These are phyloP conservation scores for Rhodinocichla rosea DNA, from an alignment of 2,113 vertebrate genomes.

Conservation along the genomic window DNA sequence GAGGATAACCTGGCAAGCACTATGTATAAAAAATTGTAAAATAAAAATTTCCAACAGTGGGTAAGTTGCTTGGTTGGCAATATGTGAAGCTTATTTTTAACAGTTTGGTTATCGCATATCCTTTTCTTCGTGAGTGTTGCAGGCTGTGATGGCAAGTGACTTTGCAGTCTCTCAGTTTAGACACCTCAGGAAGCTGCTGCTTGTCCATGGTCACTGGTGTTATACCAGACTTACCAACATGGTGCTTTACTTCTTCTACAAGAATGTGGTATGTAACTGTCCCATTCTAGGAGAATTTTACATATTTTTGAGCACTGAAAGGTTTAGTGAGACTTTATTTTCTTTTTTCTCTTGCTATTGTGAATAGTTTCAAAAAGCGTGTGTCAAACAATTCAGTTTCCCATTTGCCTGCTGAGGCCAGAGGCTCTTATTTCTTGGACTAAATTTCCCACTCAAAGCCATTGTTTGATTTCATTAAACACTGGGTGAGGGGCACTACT, in stretches of 20 bases:
- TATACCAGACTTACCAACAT: slow-evolving; percentile 79
- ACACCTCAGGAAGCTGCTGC: slow-evolving; percentile 78
- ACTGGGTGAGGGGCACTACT: neutral
- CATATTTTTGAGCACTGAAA: neutral
- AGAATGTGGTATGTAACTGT: slow-evolving; percentile 79
- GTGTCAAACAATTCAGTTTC: neutral
- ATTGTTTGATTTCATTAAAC: slow-evolving; percentile 33
- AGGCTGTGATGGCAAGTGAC: slow-evolving; percentile 87
- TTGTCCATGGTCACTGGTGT: slow-evolving; percentile 84
- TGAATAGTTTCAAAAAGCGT: neutral
- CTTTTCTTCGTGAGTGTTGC: neutral
- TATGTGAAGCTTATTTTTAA: neutral
- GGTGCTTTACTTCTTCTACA: slow-evolving; percentile 84
- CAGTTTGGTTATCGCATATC: neutral
- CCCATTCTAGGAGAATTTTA: neutral
- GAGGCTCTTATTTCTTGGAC: neutral
- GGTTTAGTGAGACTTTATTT: neutral
- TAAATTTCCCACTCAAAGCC: slow-evolving; percentile 7
- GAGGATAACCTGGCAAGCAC: neutral
- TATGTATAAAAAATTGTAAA: neutral
- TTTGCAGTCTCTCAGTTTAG: slow-evolving; percentile 80
- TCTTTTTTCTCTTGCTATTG: neutral
- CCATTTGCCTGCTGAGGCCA: neutral
- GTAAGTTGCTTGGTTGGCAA: neutral
- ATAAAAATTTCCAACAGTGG: neutral